A percentile compares a stretch with the other conserved stretches of the same genome.
Conservation (phyloP, 1,140 invertebrate species). For the Phortica variegata region DNA sequence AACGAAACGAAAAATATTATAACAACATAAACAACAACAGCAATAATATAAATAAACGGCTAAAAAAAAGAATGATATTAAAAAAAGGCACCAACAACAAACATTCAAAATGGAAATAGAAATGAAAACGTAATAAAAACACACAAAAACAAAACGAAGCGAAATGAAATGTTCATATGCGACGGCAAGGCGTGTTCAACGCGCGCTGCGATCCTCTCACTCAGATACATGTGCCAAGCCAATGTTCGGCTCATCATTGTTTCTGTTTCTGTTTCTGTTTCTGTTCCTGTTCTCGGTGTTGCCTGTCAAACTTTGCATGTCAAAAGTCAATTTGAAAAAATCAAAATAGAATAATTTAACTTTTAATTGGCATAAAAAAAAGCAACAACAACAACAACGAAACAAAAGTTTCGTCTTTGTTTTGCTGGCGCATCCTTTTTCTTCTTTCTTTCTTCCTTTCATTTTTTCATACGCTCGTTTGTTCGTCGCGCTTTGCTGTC, state of each 20-base stretch:
- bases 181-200: too few species aligned
- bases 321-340: conserved; percentile 37
- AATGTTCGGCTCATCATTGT: conserved; percentile 3
- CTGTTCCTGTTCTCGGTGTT: background rate
- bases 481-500: too few species aligned
- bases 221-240: conserved; percentile 1
- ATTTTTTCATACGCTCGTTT: too few species aligned
- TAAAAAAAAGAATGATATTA: too few species aligned
- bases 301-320: conserved; percentile 31
- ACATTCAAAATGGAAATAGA: conserved; percentile 5
- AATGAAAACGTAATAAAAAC: conserved; percentile 4
- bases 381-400: too few species aligned
- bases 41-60: background rate
- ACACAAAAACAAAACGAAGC: conserved; percentile 10
- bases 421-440: conserved; percentile 31
- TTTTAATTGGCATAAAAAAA: conserved; percentile 40
- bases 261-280: background rate
- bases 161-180: conserved; percentile 11
- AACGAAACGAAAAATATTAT: background rate
- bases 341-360: conserved; percentile 45
- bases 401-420: too few species aligned
- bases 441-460: background rate
- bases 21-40: background rate
- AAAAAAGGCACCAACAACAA: too few species aligned
- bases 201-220: too few species aligned